phyloP scores from a whole-genome alignment of 2,888 invertebrate species.

The Rotaria sp. region DNA sequence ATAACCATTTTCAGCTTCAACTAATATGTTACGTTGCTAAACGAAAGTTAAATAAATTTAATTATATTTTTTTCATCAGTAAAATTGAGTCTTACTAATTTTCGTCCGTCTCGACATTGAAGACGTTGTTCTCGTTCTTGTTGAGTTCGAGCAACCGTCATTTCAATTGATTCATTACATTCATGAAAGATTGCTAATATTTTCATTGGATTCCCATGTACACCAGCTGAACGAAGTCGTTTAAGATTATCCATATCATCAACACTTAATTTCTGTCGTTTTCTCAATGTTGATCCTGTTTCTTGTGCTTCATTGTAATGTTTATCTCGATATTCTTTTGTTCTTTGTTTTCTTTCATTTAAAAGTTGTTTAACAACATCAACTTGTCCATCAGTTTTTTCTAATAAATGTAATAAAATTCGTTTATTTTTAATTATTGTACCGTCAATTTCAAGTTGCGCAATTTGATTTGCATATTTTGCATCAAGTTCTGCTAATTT shows the following conservation, averaged over 20 bases:
- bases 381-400: background rate
- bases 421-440: background rate
- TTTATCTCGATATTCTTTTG: background rate
- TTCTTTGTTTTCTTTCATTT: background rate
- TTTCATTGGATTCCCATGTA: constrained; percentile 3
- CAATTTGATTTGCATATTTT: background rate
- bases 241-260: background rate
- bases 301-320: background rate
- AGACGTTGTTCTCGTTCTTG: background rate
- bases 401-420: background rate
- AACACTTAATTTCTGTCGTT: background rate
- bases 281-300: background rate
- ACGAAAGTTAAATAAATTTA: background rate
- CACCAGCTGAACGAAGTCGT: background rate
- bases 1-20: background rate
- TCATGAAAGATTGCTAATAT: background rate
- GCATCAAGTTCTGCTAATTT: background rate
- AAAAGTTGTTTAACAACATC: background rate
- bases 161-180: background rate
- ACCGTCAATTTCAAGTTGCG: background rate
- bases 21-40: background rate
- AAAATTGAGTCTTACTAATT: background rate
- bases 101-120: background rate
- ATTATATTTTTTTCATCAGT: background rate
- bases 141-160: background rate